A percentile compares a stretch with the other conserved stretches of the same genome.
Conservation (phyloP, 2,888 invertebrate genomes). For the Agonopterix subpropinquella region DNA sequence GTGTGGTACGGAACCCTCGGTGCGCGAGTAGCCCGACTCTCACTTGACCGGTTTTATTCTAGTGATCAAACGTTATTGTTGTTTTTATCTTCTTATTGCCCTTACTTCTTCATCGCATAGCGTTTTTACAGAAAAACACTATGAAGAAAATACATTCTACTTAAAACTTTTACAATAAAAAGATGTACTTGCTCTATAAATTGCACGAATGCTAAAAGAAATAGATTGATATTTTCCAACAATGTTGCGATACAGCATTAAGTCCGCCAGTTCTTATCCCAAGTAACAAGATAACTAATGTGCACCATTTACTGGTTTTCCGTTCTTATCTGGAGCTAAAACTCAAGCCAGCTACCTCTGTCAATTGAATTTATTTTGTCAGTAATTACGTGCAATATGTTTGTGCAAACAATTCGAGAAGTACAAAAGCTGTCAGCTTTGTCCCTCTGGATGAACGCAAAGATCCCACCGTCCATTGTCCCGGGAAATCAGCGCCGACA, state of each 20-base stretch:
- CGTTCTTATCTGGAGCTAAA: slow-evolving; percentile 9
- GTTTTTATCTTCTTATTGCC: too few relatives aligned
- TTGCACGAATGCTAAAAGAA: background rate
- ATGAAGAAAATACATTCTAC: too few relatives aligned
- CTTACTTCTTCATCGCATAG: too few relatives aligned
- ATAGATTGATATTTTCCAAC: slow-evolving; percentile 10
- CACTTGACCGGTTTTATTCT: too few relatives aligned
- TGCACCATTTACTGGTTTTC: slow-evolving; percentile 11
- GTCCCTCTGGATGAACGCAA: slow-evolving; percentile 37
- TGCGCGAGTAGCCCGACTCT: too few relatives aligned
- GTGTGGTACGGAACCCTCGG: too few relatives aligned
- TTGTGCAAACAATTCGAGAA: background rate
- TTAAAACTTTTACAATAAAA: too few relatives aligned
- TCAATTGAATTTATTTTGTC: slow-evolving; percentile 10
- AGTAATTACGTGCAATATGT: slow-evolving; percentile 5
- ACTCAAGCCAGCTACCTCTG: slow-evolving; percentile 11
- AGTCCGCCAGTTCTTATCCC: slow-evolving; percentile 8
- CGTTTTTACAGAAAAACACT: too few relatives aligned
- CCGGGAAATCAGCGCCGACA: slow-evolving; percentile 53
- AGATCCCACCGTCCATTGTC: slow-evolving; percentile 44
- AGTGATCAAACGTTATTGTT: too few relatives aligned
- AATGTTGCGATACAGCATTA: slow-evolving; percentile 5
- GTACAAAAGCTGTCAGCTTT: slow-evolving; percentile 48
- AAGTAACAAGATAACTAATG: slow-evolving; percentile 10
- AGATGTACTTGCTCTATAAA: too few relatives aligned